A percentile compares a stretch with the other conserved stretches of the same genome.
Evolutionary conservation across 2,888 invertebrate genomes (phyloP).

Genomic region (Lagria hirta): DNA sequence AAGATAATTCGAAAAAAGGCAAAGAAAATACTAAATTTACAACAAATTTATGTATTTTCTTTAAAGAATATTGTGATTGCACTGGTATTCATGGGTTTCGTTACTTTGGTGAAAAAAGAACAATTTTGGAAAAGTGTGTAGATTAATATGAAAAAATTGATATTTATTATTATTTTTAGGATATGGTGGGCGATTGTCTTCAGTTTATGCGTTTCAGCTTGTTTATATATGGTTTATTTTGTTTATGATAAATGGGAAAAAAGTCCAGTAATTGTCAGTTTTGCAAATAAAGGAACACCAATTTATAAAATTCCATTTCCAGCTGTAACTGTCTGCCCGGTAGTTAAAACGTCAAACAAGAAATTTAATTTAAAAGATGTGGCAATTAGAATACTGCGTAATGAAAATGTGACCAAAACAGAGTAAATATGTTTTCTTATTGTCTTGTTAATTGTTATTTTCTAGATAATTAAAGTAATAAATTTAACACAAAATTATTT

Average conservation of each 20-base stretch:
- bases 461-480: too few species aligned
- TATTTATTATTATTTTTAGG: too few species aligned
- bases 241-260: conserved; percentile 71
- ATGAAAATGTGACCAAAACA: too few species aligned
- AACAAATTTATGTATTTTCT: conserved; percentile 39
- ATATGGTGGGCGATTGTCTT: conserved; percentile 68
- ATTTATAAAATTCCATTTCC: conserved; percentile 36
- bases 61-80: conserved; percentile 42
- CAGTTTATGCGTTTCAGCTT: conserved; percentile 61
- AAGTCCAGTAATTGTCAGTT: conserved; percentile 33
- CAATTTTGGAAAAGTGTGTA: conserved; percentile 40
- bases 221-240: conserved; percentile 61
- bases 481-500: too few species aligned
- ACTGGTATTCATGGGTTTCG: conserved; percentile 44
- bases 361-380: too few species aligned
- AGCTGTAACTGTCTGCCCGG: conserved; percentile 34
- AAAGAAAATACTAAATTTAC: too few species aligned
- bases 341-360: too few species aligned
- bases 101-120: conserved; percentile 43
- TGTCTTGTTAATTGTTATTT: too few species aligned
- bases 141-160: too few species aligned
- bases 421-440: too few species aligned
- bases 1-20: too few species aligned
- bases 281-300: conserved; percentile 31
- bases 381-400: too few species aligned